Percentiles rank a stretch among this genome's conserved stretches.
Evolutionary conservation across 2,113 vertebrate genomes (phyloP).

Genomic region (Microtus montanus): DNA sequence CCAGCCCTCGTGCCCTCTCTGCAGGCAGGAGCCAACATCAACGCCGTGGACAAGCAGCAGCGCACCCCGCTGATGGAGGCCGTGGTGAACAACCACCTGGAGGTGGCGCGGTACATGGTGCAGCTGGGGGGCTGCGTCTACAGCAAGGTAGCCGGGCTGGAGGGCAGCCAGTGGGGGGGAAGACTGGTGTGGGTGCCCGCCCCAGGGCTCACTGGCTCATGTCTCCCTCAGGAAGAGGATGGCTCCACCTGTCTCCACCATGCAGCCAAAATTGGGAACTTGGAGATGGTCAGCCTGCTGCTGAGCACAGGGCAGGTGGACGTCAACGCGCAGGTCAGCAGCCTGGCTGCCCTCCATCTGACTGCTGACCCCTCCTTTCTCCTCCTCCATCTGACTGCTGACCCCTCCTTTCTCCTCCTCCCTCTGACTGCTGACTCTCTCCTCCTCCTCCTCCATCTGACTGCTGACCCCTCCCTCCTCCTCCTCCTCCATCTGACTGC

Average conservation of each 20-base stretch:
- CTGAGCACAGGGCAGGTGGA: constrained; percentile 94
- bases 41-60: constrained; percentile 90
- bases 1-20: background rate
- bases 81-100: constrained; percentile 91
- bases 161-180: rapidly evolving
- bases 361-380: too few relatives aligned
- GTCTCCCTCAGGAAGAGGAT: constrained; percentile 89
- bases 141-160: constrained; percentile 83
- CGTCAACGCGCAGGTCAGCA: constrained; percentile 91
- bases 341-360: background rate
- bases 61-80: constrained; percentile 94
- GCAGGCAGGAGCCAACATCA: constrained; percentile 93
- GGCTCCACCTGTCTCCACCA: constrained; percentile 95
- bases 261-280: constrained; percentile 92
- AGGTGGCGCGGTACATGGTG: constrained; percentile 90
- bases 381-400: too few relatives aligned
- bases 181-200: rapidly evolving
- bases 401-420: too few relatives aligned
- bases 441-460: too few relatives aligned
- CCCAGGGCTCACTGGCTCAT: rapidly evolving
- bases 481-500: too few relatives aligned
- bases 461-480: too few relatives aligned
- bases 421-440: too few relatives aligned
- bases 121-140: constrained; percentile 92
- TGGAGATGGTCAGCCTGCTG: constrained; percentile 91